A percentile compares a stretch with the other conserved stretches of the same genome.
These are phyloP conservation scores for Sarcophilus harrisii DNA, from an alignment of 2,797 vertebrate genomes.

Conservation along the genomic window DNA sequence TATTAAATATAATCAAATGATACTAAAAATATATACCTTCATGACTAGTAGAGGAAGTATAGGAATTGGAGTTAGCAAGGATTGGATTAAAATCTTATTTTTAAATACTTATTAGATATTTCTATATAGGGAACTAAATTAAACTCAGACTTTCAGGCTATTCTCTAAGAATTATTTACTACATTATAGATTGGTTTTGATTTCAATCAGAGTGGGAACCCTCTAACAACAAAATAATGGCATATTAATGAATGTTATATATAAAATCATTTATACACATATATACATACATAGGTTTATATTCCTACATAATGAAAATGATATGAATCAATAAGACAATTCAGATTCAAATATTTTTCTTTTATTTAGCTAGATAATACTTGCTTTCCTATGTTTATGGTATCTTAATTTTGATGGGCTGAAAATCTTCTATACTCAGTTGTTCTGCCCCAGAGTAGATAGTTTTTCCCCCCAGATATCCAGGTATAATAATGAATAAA, in stretches of 20 bases:
- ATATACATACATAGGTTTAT: background rate
- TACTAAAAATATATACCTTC: background rate
- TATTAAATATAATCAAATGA: background rate
- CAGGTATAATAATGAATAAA: background rate
- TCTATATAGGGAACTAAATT: background rate
- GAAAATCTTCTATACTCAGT: background rate
- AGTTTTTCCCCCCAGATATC: background rate
- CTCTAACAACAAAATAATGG: background rate
- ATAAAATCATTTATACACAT: background rate
- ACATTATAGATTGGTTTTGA: background rate
- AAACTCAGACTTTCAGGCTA: background rate
- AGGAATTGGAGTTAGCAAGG: background rate
- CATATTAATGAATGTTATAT: background rate
- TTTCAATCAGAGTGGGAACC: background rate
- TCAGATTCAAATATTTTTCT: background rate
- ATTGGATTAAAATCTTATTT: background rate
- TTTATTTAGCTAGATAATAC: background rate
- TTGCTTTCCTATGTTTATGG: background rate
- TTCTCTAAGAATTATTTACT: too few relatives aligned
- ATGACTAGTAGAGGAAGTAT: background rate
- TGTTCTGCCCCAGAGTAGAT: background rate
- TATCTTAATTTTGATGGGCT: too few relatives aligned
- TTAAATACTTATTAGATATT: background rate
- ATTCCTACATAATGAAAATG: background rate
- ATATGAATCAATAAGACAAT: background rate